Conservation (phyloP, 2,113 vertebrate genomes). For the Ciconia maguari region DNA sequence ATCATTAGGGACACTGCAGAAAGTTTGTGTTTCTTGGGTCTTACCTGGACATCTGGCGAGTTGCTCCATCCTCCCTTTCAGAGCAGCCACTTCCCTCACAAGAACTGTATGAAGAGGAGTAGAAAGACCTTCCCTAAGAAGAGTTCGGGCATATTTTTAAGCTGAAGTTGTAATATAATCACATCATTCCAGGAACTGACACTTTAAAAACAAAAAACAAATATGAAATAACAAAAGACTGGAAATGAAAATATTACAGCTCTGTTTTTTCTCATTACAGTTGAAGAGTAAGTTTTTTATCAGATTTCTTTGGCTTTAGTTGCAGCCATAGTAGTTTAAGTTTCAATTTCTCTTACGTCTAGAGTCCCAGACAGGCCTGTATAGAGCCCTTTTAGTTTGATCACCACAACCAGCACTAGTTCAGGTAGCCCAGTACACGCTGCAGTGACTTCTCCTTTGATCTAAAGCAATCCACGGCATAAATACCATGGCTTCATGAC, state of each 20-base stretch:
- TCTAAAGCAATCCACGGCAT: background rate
- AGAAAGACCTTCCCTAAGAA: background rate
- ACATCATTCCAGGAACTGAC: background rate
- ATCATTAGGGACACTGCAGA: too few relatives aligned
- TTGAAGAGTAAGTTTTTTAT: background rate
- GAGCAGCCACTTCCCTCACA: background rate
- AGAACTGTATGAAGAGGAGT: background rate
- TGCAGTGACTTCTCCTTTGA: background rate
- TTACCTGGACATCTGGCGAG: background rate
- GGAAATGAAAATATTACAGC: too few relatives aligned
- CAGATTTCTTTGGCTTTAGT: background rate
- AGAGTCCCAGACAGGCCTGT: background rate
- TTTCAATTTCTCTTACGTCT: background rate
- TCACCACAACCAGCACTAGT: background rate
- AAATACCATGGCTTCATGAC: background rate
- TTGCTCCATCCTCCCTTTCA: background rate
- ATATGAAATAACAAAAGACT: background rate
- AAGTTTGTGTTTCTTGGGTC: background rate
- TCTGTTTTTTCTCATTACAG: background rate
- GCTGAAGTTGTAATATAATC: background rate
- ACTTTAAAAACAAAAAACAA: background rate
- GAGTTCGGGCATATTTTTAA: fast-evolving
- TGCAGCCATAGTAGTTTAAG: background rate
- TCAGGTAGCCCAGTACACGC: background rate
- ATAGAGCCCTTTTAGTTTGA: background rate